These are phyloP conservation scores for Tragopan temminckii DNA, from an alignment of 2,797 vertebrate genomes.

Conservation along the genomic window DNA sequence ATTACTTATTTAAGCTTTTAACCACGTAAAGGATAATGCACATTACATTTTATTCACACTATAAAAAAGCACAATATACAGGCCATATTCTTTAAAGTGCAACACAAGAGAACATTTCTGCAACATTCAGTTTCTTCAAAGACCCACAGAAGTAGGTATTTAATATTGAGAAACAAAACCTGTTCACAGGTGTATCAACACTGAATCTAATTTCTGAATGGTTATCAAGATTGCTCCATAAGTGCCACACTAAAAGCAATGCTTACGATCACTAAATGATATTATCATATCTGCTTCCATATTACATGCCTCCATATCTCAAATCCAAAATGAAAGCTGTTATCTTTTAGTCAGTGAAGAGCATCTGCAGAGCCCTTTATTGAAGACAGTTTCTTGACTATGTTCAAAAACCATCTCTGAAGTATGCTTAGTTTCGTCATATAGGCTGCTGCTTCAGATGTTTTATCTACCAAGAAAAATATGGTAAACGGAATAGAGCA, in stretches of 20 bases:
- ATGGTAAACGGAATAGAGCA: conserved; percentile 47
- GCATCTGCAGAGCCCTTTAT: conserved; percentile 13
- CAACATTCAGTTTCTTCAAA: conserved; percentile 67
- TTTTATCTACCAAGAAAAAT: conserved; percentile 30
- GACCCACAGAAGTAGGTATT: conserved; percentile 58
- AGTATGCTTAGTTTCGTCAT: neutral
- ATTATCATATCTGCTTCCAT: conserved; percentile 25
- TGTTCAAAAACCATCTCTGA: neutral
- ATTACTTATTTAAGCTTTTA: conserved; percentile 60
- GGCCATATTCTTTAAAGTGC: conserved; percentile 82
- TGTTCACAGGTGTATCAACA: neutral
- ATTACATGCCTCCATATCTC: neutral
- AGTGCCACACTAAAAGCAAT: conserved; percentile 46
- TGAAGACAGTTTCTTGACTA: conserved; percentile 5
- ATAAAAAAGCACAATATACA: conserved; percentile 81
- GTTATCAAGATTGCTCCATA: conserved; percentile 45
- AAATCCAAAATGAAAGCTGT: neutral
- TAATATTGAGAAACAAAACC: conserved; percentile 37
- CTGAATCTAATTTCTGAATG: conserved; percentile 14
- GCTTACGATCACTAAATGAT: conserved; percentile 1
- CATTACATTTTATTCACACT: conserved; percentile 74
- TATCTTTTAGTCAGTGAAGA: conserved; percentile 41
- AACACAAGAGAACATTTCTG: conserved; percentile 79
- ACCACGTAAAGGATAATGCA: conserved; percentile 66
- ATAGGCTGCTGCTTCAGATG: neutral